Base-by-base conservation (phyloP, 1,140 invertebrate genomes). In the Saccostrea glomerata region DNA sequence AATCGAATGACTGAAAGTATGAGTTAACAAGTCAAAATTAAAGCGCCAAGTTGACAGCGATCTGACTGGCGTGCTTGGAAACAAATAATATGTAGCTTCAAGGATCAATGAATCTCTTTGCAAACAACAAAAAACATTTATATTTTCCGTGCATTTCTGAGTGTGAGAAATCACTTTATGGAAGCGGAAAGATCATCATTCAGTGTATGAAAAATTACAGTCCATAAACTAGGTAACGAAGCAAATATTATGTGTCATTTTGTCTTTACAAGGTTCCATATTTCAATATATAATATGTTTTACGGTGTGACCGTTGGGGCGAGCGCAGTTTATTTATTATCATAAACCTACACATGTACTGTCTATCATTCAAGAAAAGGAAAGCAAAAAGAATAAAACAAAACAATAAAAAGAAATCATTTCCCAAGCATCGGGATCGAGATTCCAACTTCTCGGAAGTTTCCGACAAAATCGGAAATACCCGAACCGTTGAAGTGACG, bases 61-160 rank as follows among this genome's bases (percentile, higher is more conserved):
- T 36, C 11, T 77, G 30, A 36, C 25, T 77, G 70, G 70, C 70
- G 70, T 77, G 70, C 70, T 30, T 77, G 70, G 70, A 77, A 77
- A 77, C 70, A 77, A 77, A 77, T n/a, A 23, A 23, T 20, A 66
- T 63, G 13, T 30, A 77, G 11, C 25, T 25, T 77, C 70, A 77
- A 77, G 70, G 70, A 25, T 77, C 25, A 30, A 77, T 77, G 70
- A 30, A 77, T 77, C 25, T 77, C 25, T 23, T 77, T 77, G 70
- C 30, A 77, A 77, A 77, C 70, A 77, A 77, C 70, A 36, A 36
- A 77, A 6, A 20, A 20, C 20, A n/a, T 5, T 63, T 3, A 17
- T n/a, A 20, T 63, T 63, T 60, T 60, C n/a, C 47, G 17, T 6
- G n/a, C 58, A 20, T 20, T 63, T 63, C n/a, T 20, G 58, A 20